Conservation (phyloP, 2,888 invertebrate species). For the Synanthedon myopaeformis region DNA sequence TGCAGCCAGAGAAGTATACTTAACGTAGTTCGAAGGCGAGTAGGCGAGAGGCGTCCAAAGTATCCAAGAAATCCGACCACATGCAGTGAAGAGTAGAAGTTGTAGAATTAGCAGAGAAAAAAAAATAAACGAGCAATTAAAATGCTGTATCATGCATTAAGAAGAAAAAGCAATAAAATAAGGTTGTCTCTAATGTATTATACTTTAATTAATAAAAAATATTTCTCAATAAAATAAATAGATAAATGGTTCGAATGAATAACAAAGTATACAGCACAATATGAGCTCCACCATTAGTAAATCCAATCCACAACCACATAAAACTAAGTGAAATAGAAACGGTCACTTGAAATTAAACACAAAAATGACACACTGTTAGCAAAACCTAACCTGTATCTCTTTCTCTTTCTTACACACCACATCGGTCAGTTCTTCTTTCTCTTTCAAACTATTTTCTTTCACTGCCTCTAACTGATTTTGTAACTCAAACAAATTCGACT, state of each 20-base stretch:
- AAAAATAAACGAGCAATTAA: not conserved
- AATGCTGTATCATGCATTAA: not conserved
- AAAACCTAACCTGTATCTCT: constrained; percentile 44
- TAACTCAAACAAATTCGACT: constrained; percentile 22
- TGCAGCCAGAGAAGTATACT: constrained; percentile 24
- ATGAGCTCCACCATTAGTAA: too few species aligned
- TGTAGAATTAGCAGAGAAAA: not conserved
- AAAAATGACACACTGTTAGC: constrained; percentile 18
- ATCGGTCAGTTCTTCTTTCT: constrained; percentile 31
- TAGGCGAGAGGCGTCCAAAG: constrained; percentile 7
- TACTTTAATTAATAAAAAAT: too few species aligned
- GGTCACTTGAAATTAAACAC: constrained; percentile 6
- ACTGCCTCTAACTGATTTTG: constrained; percentile 29
- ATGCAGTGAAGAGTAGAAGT: constrained; percentile 11
- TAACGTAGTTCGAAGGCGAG: constrained; percentile 21
- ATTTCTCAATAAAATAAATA: too few species aligned
- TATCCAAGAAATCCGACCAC: constrained; percentile 10
- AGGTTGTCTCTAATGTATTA: too few species aligned
- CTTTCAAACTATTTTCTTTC: constrained; percentile 22
- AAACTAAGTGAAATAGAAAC: not conserved
- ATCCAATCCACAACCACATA: not conserved
- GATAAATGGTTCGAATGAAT: too few species aligned
- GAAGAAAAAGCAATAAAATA: too few species aligned
- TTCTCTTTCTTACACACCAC: constrained; percentile 30
- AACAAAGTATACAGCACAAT: too few species aligned